Conservation (phyloP, 2,797 vertebrate species). For the Eulemur albifrons region DNA sequence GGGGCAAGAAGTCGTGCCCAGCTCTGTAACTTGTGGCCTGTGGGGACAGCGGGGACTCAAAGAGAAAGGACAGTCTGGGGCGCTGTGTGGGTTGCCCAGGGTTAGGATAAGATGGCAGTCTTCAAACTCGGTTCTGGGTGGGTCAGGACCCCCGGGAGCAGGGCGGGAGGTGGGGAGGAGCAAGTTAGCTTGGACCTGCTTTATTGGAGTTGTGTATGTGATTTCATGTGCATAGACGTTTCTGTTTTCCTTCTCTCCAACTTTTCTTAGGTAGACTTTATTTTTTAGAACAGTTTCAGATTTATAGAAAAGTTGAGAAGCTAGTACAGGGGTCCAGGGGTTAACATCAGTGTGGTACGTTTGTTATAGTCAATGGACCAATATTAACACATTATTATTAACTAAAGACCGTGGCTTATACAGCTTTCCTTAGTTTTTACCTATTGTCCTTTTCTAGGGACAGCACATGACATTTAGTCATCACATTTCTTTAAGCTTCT, state of each 20-base stretch:
- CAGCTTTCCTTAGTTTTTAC: not conserved
- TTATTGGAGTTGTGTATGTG: not conserved
- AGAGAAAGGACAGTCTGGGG: not conserved
- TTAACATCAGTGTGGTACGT: not conserved
- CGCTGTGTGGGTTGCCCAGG: not conserved
- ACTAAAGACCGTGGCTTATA: not conserved
- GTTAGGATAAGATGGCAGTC: not conserved
- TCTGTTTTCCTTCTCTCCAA: not conserved
- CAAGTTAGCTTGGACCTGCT: not conserved
- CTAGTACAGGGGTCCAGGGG: not conserved
- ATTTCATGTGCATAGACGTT: not conserved
- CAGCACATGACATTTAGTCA: not conserved
- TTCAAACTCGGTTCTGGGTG: not conserved
- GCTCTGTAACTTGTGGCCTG: not conserved
- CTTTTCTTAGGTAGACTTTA: not conserved
- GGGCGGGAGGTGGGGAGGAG: rapidly evolving
- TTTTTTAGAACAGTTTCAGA: not conserved
- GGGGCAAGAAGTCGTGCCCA: not conserved
- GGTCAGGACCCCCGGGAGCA: rapidly evolving
- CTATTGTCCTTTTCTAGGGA: not conserved
- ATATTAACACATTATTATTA: not conserved
- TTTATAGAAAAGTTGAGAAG: not conserved
- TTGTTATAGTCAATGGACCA: not conserved
- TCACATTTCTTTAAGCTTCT: not conserved
- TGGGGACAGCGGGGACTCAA: not conserved